Conservation (phyloP, 2,113 vertebrate species). For the Puma concolor region DNA sequence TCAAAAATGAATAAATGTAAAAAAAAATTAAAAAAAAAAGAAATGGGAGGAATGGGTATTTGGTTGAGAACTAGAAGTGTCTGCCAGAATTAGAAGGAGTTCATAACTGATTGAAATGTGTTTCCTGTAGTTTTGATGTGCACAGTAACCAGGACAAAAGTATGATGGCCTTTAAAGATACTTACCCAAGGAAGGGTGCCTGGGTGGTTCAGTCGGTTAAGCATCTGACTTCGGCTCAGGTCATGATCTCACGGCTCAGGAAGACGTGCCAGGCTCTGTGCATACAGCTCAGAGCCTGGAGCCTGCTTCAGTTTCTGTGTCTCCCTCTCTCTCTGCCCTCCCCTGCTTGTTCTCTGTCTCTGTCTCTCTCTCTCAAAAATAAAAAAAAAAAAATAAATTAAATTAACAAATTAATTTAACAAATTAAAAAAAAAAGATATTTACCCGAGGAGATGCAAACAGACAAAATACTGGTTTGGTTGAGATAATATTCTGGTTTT, state of each 20-base stretch:
- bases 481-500: constrained; percentile 23
- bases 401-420: no score
- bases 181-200: not conserved
- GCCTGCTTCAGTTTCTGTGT: no score
- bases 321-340: no score
- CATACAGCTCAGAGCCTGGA: no score
- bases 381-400: no score
- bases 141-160: constrained; percentile 14
- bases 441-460: not conserved
- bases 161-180: not conserved
- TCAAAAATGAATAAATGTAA: no score
- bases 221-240: no score
- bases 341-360: no score
- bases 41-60: not conserved
- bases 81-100: not conserved
- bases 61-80: not conserved
- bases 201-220: no score
- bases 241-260: no score
- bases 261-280: no score
- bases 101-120: not conserved
- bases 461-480: not conserved
- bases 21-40: not conserved
- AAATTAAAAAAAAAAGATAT: not conserved
- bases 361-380: no score
- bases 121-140: constrained; percentile 17